Evolutionary conservation across 2,888 invertebrate genomes (phyloP), one percentile per base, ranked within the genome.

Genomic region (Elmis aenea): DNA sequence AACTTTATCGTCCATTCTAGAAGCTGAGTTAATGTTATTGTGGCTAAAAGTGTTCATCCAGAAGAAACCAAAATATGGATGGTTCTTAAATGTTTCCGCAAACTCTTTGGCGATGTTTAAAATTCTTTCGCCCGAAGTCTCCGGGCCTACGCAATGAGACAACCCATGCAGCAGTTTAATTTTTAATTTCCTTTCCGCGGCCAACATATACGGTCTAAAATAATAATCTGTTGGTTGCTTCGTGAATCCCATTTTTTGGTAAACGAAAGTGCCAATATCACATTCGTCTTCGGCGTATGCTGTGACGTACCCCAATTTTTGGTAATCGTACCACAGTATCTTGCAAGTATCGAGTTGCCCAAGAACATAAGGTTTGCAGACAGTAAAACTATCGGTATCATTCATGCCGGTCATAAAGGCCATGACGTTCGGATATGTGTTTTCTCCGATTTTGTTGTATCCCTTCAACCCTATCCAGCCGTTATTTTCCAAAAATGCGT

Each of bases 401-500:
- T 67, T 60, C 42, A 75, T 71, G 1, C 92, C 93, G 0, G 85
- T 81, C 8, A 87, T 69, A 25, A 85, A 72, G 0, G 91, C 88
- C 75, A 91, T 83, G 28, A 94, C 66, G 66, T 94, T 95, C 0
- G 93, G 90, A 58, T 86, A 89, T 0, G 92, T 93, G 56, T 93
- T 93, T 57, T 92, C 92, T 3, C 81, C 89, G 43, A 87, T 77
- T 77, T 88, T 76, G 47, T 75, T 75, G 38, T 67, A 67, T 1
- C 60, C 64, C 26, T 49, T 47, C 23, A 62, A 55, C 46, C 66
- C 66, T 8, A 58, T 39, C 55, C 66, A 67, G n/a, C 45, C 46
- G 27, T 52, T 77, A 10, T 79, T 73, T 26, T 77, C 68, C 18
- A 93, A 69, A 59, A 79, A 81, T 9, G 73, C 67, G 1, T 75